Conservation (phyloP, 1,140 invertebrate species). For the Zaprionus ghesquierei region DNA sequence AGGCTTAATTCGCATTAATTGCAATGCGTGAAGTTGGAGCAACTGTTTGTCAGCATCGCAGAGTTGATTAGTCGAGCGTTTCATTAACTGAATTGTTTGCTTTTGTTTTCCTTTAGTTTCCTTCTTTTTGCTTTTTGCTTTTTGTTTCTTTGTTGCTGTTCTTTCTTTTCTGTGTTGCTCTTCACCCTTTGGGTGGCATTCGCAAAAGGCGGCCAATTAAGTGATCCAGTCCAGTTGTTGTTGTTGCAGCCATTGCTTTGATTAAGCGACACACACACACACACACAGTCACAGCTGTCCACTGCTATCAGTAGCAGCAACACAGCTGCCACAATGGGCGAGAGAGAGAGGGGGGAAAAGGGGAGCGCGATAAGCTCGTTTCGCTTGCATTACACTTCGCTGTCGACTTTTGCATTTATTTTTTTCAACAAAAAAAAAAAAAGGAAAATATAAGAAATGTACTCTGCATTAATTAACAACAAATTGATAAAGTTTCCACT, state of each 20-base stretch:
- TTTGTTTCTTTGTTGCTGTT: too few relatives aligned
- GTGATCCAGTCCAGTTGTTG: constrained; percentile 20
- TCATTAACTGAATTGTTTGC: constrained; percentile 42
- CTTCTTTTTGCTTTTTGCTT: neutral
- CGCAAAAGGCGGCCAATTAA: constrained; percentile 21
- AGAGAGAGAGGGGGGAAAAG: too few relatives aligned
- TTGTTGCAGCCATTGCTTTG: constrained; percentile 10
- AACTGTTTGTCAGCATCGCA: neutral
- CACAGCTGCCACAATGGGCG: neutral
- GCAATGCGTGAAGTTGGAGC: neutral
- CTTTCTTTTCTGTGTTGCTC: neutral
- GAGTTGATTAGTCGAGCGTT: neutral
- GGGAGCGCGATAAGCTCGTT: neutral
- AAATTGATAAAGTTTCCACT: constrained; percentile 4
- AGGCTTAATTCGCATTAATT: neutral
- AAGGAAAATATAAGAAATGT: neutral
- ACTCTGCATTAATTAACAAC: constrained; percentile 6
- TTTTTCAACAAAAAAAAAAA: neutral
- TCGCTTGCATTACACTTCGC: too few relatives aligned
- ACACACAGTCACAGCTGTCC: neutral
- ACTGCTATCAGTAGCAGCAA: constrained; percentile 7
- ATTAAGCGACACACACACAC: constrained; percentile 3
- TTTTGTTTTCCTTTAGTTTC: constrained; percentile 44
- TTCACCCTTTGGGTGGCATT: constrained; percentile 46
- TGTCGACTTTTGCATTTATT: constrained; percentile 7